Percentiles rank a stretch among this genome's conserved stretches.
Evolutionary conservation across 2,113 vertebrate species (phyloP).

Genomic region (Stigmatopora argus): DNA sequence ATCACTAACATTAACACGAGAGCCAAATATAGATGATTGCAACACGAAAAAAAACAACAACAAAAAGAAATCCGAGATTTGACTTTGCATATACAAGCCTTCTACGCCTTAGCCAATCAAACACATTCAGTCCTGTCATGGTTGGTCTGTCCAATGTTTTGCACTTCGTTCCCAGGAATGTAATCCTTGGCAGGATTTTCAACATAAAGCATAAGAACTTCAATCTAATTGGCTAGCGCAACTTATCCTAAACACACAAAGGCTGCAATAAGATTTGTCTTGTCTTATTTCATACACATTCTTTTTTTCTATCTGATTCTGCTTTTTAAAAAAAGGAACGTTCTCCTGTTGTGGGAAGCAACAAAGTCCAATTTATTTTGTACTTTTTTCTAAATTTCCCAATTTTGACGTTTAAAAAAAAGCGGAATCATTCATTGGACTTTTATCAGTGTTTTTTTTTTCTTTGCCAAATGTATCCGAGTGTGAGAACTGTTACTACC

Average conservation of each 20-base stretch:
- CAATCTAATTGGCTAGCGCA: constrained; percentile 15
- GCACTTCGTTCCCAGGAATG: neutral
- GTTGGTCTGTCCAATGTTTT: neutral
- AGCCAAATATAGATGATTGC: too few relatives aligned
- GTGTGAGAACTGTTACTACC: constrained; percentile 1
- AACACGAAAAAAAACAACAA: neutral
- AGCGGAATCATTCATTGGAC: neutral
- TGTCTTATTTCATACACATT: constrained; percentile 33
- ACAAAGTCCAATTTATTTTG: neutral
- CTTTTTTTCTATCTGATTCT: constrained; percentile 32
- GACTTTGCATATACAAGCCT: neutral
- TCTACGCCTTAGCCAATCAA: neutral
- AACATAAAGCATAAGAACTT: constrained; percentile 8
- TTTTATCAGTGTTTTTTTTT: neutral
- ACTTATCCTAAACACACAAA: constrained; percentile 17
- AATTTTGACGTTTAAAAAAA: neutral
- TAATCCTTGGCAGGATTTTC: neutral
- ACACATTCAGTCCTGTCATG: neutral
- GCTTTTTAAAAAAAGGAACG: constrained; percentile 46
- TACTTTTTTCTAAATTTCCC: neutral
- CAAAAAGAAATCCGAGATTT: neutral
- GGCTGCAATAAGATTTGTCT: constrained; percentile 31
- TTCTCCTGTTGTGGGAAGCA: constrained; percentile 14
- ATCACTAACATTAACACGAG: too few relatives aligned
- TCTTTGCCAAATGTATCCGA: neutral